phyloP scores from a whole-genome alignment of 2,113 vertebrate genomes.

The Lynx canadensis region DNA sequence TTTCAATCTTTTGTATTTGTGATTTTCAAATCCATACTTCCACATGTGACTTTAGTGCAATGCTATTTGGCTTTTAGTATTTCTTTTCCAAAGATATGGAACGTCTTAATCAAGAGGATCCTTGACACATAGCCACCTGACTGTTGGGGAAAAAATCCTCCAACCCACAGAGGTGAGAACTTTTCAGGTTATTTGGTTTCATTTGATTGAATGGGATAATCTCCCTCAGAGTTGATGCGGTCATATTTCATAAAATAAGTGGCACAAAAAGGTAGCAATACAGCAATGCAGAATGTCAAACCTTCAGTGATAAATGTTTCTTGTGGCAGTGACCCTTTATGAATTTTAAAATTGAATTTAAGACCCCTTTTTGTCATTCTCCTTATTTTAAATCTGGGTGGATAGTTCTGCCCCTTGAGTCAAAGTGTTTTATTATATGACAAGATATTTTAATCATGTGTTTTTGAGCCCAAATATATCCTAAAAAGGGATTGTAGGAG shows the following conservation, averaged over 20 bases:
- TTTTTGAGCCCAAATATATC: background rate
- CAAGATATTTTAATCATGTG: background rate
- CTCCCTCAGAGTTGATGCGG: background rate
- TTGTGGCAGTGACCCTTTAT: background rate
- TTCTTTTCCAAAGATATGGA: constrained; percentile 4
- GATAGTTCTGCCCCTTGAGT: background rate
- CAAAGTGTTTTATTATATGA: constrained; percentile 39
- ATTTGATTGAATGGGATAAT: background rate
- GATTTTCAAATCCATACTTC: background rate
- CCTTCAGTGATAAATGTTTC: background rate
- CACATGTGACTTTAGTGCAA: background rate
- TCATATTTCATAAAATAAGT: constrained; percentile 23
- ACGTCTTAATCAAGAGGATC: background rate
- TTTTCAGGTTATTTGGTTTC: background rate
- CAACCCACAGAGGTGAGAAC: background rate
- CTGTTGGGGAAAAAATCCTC: background rate
- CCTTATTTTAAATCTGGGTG: background rate
- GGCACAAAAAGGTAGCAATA: background rate
- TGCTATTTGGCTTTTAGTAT: background rate
- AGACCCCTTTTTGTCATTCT: background rate
- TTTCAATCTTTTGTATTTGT: background rate
- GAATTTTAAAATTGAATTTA: constrained; percentile 45
- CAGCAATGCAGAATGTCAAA: background rate
- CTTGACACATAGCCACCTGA: background rate
- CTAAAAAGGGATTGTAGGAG: background rate